Evolutionary conservation across 2,797 vertebrate species (phyloP), one percentile per base, ranked within the genome.

Genomic region (Dicrostonyx torquatus): DNA sequence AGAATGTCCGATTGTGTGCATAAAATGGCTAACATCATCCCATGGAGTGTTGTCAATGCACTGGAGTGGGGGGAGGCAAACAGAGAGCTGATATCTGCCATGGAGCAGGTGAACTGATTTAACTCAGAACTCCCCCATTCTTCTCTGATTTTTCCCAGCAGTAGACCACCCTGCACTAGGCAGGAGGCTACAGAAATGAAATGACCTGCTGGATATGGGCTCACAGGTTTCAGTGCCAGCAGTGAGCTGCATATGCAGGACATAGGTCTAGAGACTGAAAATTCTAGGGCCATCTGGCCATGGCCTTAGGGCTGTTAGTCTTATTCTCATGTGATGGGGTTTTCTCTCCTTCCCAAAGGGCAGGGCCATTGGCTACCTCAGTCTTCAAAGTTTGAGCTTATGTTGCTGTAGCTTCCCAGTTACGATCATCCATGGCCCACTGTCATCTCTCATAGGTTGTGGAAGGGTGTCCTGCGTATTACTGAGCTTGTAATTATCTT

Each of bases 1-100:
- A 45, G 17, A 0, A 2, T 40, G 3, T 50, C 62, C 0, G 7
- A 13, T 22, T 85, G 12, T 53, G 34, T 4, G 17, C 20, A 1
- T 6, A 7, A 34, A 68, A n/a, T 68, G 34, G 34, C 34, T 68
- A 70, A 26, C 20, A 48, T 12, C 20, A 70, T 68, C 6, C 20
- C 13, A 37, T 34, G 29, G 6, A 18, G 11, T n/a, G 6, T 34
- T 48, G 43, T 22, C 43, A 45, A 3, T 37, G 7, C 45, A 37
- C 7, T 48, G 45, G 34, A 50, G 64, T n/a, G 11, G 6, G 22
- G 34, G 31, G 45, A 85, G 13, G 12, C 34, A 79, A 13, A n/a
- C 11, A 58, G 55, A 68, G 62, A 70, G 12, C 31, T 86, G 64
- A 70, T 31, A 37, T 70, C 64, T 53, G 64, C 34, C 20, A 34